Evolutionary conservation across 2,797 vertebrate species (phyloP).

Genomic region (Heliangelus exortis): DNA sequence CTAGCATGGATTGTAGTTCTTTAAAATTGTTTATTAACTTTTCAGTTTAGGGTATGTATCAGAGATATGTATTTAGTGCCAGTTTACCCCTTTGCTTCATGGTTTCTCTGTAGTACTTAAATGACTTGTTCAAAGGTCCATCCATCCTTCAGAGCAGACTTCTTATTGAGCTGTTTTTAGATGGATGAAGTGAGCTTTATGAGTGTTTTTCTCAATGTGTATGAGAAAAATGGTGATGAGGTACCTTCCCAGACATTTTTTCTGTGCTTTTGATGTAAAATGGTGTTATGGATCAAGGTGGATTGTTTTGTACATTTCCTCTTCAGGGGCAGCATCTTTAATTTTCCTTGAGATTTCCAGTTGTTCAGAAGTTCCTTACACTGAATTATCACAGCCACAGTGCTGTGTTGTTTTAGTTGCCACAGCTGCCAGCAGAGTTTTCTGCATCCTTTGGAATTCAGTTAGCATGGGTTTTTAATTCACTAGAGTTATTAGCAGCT

Average conservation of each 20-base stretch:
- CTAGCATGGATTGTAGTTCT: neutral
- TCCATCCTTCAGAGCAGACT: neutral
- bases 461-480: neutral
- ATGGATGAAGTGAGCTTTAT: neutral
- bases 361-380: neutral
- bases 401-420: neutral
- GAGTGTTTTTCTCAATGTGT: neutral
- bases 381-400: neutral
- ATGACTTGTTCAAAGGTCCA: neutral
- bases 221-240: neutral
- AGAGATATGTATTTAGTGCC: neutral
- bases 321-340: neutral
- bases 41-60: neutral
- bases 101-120: neutral
- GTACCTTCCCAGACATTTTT: neutral
- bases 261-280: neutral
- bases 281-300: neutral
- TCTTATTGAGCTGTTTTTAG: neutral
- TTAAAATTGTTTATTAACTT: neutral
- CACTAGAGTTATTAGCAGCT: neutral
- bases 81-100: neutral
- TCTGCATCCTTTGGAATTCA: neutral
- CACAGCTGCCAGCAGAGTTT: neutral
- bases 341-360: neutral
- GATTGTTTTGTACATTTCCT: neutral